Percentiles rank a stretch among this genome's conserved stretches.
Evolutionary conservation across 2,113 vertebrate species (phyloP).

Genomic region (Microtus richardsoni): DNA sequence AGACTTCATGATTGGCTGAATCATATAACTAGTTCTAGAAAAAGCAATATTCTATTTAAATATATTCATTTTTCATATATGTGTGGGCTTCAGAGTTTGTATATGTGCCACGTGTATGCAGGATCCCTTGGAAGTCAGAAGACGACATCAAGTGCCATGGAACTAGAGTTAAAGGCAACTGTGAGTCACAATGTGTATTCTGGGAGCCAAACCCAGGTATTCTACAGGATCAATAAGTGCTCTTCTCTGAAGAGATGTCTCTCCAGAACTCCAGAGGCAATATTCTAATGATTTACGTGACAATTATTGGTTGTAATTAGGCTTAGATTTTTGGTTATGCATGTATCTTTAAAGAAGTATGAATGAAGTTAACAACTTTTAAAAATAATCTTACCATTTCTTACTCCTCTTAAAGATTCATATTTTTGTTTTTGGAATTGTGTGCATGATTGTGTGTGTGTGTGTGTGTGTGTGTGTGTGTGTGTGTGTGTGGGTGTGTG

Average conservation of each 20-base stretch:
- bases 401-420: background rate
- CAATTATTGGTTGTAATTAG: background rate
- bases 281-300: background rate
- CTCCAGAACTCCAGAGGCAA: no score
- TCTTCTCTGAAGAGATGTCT: no score
- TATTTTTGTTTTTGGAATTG: background rate
- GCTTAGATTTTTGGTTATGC: background rate
- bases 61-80: background rate
- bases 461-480: no score
- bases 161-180: background rate
- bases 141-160: background rate
- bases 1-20: background rate
- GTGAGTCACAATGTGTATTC: background rate
- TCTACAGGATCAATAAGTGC: background rate
- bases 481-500: background rate
- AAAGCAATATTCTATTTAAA: background rate
- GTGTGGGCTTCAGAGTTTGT: background rate
- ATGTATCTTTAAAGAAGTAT: background rate
- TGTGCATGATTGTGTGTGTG: background rate
- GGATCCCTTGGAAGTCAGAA: background rate
- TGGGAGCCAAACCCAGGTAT: background rate
- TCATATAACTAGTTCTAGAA: background rate
- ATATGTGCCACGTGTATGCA: background rate
- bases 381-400: background rate
- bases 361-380: background rate